phyloP scores from a whole-genome alignment of 2,113 vertebrate genomes.

The Emberiza fucata region DNA sequence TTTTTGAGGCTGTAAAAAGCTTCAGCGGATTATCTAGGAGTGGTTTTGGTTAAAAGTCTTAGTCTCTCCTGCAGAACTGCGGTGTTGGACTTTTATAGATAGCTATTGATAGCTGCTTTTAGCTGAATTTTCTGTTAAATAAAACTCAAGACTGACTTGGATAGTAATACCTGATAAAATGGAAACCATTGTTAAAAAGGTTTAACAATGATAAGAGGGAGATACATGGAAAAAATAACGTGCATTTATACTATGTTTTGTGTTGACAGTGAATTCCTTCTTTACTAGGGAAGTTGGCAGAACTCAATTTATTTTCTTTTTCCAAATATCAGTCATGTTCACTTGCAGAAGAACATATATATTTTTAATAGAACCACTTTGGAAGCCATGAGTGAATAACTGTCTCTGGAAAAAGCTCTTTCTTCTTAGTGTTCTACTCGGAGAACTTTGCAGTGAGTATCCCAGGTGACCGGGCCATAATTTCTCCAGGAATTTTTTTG shows the following conservation, averaged over 20 bases:
- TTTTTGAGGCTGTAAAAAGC: neutral
- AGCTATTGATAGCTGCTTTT: neutral
- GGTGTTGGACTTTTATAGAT: neutral
- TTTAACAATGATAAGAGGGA: neutral
- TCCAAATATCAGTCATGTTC: neutral
- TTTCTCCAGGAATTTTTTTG: neutral
- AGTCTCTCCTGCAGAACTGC: neutral
- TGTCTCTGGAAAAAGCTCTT: neutral
- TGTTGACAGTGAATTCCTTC: neutral
- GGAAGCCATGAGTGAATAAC: neutral
- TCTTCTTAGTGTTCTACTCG: neutral
- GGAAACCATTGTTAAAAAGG: neutral
- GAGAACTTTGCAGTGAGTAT: neutral
- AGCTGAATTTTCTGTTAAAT: neutral
- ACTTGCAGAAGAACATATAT: neutral
- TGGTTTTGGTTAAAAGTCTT: neutral
- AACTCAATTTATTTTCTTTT: neutral
- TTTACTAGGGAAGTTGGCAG: neutral
- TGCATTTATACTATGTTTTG: neutral
- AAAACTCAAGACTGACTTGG: neutral
- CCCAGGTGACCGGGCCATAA: neutral
- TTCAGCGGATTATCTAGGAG: neutral
- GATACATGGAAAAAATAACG: neutral
- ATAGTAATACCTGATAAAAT: neutral
- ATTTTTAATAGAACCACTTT: neutral